Evolutionary conservation across 2,888 invertebrate genomes (phyloP).

Genomic region (Agriopis leucophaearia): DNA sequence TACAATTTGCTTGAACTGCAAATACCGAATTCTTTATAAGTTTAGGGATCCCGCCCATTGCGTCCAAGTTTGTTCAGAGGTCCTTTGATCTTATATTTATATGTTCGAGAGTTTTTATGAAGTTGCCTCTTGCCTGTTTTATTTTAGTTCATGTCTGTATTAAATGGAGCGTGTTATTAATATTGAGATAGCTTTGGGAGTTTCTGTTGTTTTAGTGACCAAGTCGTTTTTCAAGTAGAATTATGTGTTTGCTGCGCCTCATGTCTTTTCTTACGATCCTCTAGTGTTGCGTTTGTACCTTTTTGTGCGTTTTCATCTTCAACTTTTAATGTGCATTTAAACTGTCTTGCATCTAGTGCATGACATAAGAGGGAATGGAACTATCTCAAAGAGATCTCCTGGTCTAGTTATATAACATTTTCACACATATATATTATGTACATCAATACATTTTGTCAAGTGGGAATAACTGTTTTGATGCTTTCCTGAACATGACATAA

Average conservation of each 20-base stretch:
- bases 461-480: too few relatives aligned
- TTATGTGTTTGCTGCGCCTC: background rate
- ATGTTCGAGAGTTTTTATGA: slow-evolving; percentile 56
- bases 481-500: too few relatives aligned
- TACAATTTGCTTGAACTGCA: slow-evolving; percentile 56
- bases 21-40: slow-evolving; percentile 58
- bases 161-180: slow-evolving; percentile 47
- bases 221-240: slow-evolving; percentile 1
- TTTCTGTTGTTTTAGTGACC: slow-evolving; percentile 25
- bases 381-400: too few relatives aligned
- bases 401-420: too few relatives aligned
- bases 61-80: slow-evolving; percentile 25
- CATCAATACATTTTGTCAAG: too few relatives aligned
- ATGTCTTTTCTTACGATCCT: background rate
- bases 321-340: too few relatives aligned
- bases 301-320: too few relatives aligned
- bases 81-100: slow-evolving; percentile 69
- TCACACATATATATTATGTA: too few relatives aligned
- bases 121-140: slow-evolving; percentile 55
- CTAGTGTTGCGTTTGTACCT: background rate
- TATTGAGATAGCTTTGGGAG: slow-evolving; percentile 33
- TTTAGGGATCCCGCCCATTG: slow-evolving; percentile 44
- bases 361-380: too few relatives aligned
- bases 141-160: slow-evolving; percentile 60
- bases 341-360: too few relatives aligned